Conservation (phyloP, 2,888 invertebrate species). For the Galerucella pusilla region DNA sequence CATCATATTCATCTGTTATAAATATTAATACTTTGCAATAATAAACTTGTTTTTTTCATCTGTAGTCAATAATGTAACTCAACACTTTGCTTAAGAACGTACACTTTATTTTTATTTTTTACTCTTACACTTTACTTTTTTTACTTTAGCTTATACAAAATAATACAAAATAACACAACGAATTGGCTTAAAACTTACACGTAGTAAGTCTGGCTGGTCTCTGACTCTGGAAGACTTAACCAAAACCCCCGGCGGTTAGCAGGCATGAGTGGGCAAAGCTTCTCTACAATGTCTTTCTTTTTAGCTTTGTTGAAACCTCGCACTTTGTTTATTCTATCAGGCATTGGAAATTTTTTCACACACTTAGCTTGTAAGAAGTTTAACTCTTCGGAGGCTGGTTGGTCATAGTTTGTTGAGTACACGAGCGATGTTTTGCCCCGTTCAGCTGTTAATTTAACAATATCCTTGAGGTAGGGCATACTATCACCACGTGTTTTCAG, state of each 20-base stretch:
- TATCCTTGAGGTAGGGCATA: conserved; percentile 13
- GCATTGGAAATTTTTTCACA: not conserved
- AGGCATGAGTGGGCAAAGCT: not conserved
- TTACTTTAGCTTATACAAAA: no score
- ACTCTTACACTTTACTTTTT: no score
- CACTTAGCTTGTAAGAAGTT: not conserved
- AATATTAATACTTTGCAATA: no score
- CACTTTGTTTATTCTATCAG: not conserved
- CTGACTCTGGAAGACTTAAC: not conserved
- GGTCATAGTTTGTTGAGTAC: not conserved
- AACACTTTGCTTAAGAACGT: no score
- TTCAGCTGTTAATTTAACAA: conserved; percentile 7
- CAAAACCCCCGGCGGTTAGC: not conserved
- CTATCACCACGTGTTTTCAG: conserved; percentile 4
- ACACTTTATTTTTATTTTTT: no score
- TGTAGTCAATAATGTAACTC: no score
- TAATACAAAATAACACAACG: no score
- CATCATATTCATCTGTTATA: no score
- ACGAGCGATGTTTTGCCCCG: not conserved
- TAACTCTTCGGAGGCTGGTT: not conserved
- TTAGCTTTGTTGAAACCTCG: conserved; percentile 6
- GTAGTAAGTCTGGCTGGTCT: not conserved
- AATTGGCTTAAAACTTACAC: no score
- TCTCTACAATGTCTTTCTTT: not conserved
- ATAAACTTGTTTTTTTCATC: no score